Base-by-base conservation (phyloP, 2,888 invertebrate species). In the Trisateles emortualis region DNA sequence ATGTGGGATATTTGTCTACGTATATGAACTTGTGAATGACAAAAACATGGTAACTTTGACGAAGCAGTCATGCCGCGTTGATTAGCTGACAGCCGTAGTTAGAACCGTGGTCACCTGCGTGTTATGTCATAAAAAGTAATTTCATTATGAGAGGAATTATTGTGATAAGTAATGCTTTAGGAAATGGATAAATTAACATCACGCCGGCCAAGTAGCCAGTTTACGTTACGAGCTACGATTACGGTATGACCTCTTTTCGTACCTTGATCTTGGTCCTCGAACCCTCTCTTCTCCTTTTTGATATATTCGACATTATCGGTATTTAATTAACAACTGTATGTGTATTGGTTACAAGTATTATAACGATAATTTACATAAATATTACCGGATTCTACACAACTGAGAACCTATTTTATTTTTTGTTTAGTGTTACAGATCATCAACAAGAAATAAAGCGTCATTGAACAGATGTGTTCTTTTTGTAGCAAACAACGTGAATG, bases 231-330 rank as follows among this genome's bases (percentile, higher is more conserved):
- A n/a, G n/a, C n/a, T n/a, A n/a, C n/a, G n/a, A n/a, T 74, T 76
- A 80, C 78, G 78, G 73, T 59, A 57, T 84, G 82, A 81, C 84
- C 83, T 76, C 78, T 59, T 79, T 81, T 44, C 59, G 51, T 83
- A 94, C 94, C 93, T 94, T 94, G 73, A 94, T 91, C 83, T 92
- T 93, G 78, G 89, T 76, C 74, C 84, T 90, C 24, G 92, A 86
- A 52, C 91, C 90, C 62, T 93, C 92, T 70, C 86, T 92, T 78
- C 86, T 90, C 69, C 93, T 83, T 71, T 92, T 94, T n/a, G 93
- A 93, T 80, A 93, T 86, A 75, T 87, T 94, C 11, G 93, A 92
- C 94, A 94, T 94, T 26, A 35, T 9, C 33, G 40, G 11, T 11
- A 42, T 17, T 13, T n/a, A 33, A 32, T 42, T 36, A 40, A 38